phyloP scores from a whole-genome alignment of 2,113 vertebrate species.

The Chaetodon auriga region DNA sequence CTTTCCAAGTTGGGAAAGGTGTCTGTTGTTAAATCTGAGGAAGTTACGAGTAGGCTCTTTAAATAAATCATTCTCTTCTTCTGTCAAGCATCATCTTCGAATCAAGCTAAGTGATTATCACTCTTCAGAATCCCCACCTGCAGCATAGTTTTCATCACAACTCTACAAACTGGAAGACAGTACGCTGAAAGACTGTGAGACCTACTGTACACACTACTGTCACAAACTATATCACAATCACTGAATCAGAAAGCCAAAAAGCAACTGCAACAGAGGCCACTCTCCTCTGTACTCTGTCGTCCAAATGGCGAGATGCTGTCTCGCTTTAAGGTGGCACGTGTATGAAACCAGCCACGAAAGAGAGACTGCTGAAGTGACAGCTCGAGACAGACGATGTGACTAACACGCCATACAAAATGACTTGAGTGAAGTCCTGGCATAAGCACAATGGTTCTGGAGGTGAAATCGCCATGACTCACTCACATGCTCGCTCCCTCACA shows the following conservation, averaged over 20 bases:
- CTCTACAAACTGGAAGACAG: background rate
- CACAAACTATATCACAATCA: background rate
- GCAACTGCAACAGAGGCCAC: background rate
- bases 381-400: slow-evolving; percentile 27
- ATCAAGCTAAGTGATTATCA: background rate
- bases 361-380: background rate
- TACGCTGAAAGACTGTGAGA: too few species aligned
- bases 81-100: background rate
- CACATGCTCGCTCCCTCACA: slow-evolving; percentile 1
- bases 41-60: background rate
- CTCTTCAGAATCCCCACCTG: background rate
- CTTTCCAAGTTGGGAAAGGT: background rate
- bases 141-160: background rate
- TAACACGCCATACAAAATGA: slow-evolving; percentile 6
- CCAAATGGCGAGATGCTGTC: background rate
- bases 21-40: background rate
- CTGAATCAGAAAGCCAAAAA: background rate
- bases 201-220: background rate
- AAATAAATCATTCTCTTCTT: background rate
- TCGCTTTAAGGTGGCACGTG: background rate
- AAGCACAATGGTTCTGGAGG: slow-evolving; percentile 52
- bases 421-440: slow-evolving; percentile 47
- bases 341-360: slow-evolving; percentile 3
- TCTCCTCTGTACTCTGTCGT: background rate
- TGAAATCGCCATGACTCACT: slow-evolving; percentile 69